Conservation (phyloP, 2,113 vertebrate species). For the Nesospiza acunhae region DNA sequence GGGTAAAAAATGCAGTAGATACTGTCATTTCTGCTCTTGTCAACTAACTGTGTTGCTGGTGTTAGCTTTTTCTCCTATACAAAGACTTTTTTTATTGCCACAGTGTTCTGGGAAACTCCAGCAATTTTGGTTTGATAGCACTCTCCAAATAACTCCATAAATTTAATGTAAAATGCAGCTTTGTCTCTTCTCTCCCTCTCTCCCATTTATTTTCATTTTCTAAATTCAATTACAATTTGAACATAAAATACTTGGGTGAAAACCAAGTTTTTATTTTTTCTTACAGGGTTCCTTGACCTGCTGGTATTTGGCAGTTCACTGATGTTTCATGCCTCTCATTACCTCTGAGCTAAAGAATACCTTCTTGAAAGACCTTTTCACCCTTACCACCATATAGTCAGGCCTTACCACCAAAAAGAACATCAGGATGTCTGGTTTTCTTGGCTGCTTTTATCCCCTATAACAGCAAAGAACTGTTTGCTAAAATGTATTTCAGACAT, state of each 20-base stretch:
- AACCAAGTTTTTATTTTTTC: not conserved
- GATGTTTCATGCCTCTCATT: not conserved
- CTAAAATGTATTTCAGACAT: not conserved
- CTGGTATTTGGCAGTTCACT: not conserved
- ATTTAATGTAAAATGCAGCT: not conserved
- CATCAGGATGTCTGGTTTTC: not conserved
- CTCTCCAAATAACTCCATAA: not conserved
- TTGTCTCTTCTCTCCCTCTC: not conserved
- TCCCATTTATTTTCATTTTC: not conserved
- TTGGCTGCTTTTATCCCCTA: not conserved
- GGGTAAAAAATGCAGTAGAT: not conserved
- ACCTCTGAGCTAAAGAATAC: slow-evolving; percentile 1
- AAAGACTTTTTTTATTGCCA: not conserved
- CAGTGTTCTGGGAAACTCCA: not conserved
- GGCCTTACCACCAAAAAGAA: not conserved
- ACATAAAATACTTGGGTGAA: not conserved
- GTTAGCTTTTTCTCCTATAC: not conserved
- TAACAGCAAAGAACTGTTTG: not conserved
- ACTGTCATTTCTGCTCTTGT: not conserved
- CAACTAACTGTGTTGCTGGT: not conserved
- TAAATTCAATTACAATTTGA: not conserved
- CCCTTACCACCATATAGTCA: not conserved
- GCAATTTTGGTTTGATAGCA: not conserved
- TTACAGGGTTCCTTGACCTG: not conserved
- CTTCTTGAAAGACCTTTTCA: slow-evolving; percentile 3